Evolutionary conservation across 1,140 invertebrate species (phyloP).

Genomic region (Saccostrea echinata): DNA sequence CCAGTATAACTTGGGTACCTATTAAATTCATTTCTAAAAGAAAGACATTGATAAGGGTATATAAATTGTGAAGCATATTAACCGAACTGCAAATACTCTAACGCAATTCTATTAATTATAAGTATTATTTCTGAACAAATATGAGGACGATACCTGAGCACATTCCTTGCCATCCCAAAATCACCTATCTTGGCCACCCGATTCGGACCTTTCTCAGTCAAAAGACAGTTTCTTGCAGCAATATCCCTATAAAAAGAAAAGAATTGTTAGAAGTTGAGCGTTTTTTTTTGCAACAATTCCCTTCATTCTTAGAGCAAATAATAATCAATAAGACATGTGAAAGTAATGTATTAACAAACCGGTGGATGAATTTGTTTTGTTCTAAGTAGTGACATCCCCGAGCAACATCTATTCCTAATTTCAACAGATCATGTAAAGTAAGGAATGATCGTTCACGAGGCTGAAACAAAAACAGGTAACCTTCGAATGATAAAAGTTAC

Average conservation of each 20-base stretch:
- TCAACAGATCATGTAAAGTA: slow-evolving; percentile 87
- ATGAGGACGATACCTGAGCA: slow-evolving; percentile 76
- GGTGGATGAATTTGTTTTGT: slow-evolving; percentile 95
- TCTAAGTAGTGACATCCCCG: slow-evolving; percentile 94
- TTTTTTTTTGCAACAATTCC: not conserved
- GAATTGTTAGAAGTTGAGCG: not conserved
- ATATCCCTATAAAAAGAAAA: slow-evolving; percentile 85
- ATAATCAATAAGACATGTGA: not conserved
- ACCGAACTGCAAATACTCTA: too few relatives aligned
- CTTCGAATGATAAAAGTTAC: too few relatives aligned
- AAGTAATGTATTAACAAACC: slow-evolving; percentile 75
- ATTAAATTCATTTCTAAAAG: too few relatives aligned
- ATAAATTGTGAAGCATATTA: too few relatives aligned
- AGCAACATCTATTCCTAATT: slow-evolving; percentile 95
- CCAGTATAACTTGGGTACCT: too few relatives aligned
- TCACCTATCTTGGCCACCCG: slow-evolving; percentile 84
- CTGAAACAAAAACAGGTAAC: not conserved
- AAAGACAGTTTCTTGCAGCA: slow-evolving; percentile 94
- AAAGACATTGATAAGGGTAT: too few relatives aligned
- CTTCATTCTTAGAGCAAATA: not conserved
- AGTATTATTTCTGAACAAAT: too few relatives aligned
- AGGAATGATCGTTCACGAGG: not conserved
- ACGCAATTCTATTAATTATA: too few relatives aligned
- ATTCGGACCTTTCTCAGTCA: slow-evolving; percentile 88
- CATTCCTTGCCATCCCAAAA: slow-evolving; percentile 81